A percentile compares a stretch with the other conserved stretches of the same genome.
These are phyloP conservation scores for Ceraclea dissimilis DNA, from an alignment of 2,888 invertebrate species.

Conservation along the genomic window DNA sequence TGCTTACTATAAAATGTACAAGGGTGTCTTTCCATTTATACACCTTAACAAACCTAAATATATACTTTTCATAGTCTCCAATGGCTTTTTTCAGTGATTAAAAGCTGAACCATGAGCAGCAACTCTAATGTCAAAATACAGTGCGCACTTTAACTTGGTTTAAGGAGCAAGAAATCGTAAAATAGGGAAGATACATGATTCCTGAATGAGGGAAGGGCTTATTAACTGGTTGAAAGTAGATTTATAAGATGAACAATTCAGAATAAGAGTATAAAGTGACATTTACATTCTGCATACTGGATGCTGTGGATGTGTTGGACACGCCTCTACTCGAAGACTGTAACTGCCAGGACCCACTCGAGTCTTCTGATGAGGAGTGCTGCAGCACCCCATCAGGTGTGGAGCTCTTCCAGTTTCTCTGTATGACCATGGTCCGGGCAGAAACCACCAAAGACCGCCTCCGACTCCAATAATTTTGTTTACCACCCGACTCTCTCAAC, in stretches of 20 bases:
- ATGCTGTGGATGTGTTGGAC: slow-evolving; percentile 13
- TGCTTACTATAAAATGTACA: too few species aligned
- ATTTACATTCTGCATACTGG: slow-evolving; percentile 19
- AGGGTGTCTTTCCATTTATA: too few species aligned
- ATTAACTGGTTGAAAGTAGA: not conserved
- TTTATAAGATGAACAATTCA: not conserved
- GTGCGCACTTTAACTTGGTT: too few species aligned
- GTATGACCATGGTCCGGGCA: slow-evolving; percentile 20
- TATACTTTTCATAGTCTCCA: too few species aligned
- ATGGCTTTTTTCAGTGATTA: too few species aligned
- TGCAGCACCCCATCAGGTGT: slow-evolving; percentile 20
- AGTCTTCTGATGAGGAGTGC: slow-evolving; percentile 27
- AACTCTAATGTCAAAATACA: too few species aligned
- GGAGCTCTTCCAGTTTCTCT: slow-evolving; percentile 21
- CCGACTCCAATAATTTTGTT: slow-evolving; percentile 9
- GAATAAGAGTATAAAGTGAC: not conserved
- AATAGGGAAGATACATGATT: too few species aligned
- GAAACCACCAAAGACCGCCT: not conserved
- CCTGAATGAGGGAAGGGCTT: too few species aligned
- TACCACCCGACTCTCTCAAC: slow-evolving; percentile 15
- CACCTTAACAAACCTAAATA: too few species aligned
- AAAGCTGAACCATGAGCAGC: too few species aligned
- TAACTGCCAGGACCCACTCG: slow-evolving; percentile 38
- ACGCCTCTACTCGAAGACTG: slow-evolving; percentile 28
- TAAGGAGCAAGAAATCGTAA: too few species aligned